Evolutionary conservation across 2,113 vertebrate genomes (phyloP).

Genomic region (Rhizomys pruinosus): DNA sequence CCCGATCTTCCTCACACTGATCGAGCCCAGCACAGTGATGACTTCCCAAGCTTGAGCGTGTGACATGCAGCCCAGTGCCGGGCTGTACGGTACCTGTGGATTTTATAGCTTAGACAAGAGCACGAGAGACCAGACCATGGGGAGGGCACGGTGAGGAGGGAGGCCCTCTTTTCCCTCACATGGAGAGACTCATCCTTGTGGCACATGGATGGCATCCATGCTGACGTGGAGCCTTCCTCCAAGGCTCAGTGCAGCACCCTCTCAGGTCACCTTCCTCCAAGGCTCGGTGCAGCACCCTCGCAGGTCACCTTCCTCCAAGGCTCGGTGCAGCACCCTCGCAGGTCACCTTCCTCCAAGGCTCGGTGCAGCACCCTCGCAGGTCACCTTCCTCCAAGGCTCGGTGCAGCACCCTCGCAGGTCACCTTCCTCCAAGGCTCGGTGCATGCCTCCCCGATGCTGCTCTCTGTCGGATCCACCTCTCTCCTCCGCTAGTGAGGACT

Average conservation of each 20-base stretch:
- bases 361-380: too few relatives aligned
- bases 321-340: not conserved
- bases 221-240: not conserved
- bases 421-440: not conserved
- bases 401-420: too few relatives aligned
- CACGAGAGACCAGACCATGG: rapidly evolving
- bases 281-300: not conserved
- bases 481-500: not conserved
- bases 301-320: too few relatives aligned
- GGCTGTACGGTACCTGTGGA: rapidly evolving
- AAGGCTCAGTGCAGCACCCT: too few relatives aligned
- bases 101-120: too few relatives aligned
- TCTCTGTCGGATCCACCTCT: rapidly evolving
- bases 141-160: not conserved
- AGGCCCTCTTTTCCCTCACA: rapidly evolving
- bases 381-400: not conserved
- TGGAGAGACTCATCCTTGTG: not conserved
- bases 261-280: too few relatives aligned
- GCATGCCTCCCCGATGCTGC: rapidly evolving
- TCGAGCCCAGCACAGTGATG: rapidly evolving
- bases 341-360: not conserved
- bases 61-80: not conserved
- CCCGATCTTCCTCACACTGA: rapidly evolving
- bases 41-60: rapidly evolving
- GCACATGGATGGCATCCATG: not conserved